A percentile compares a stretch with the other conserved stretches of the same genome.
phyloP scores from a whole-genome alignment of 2,888 invertebrate genomes.

The Lingula anatina region DNA sequence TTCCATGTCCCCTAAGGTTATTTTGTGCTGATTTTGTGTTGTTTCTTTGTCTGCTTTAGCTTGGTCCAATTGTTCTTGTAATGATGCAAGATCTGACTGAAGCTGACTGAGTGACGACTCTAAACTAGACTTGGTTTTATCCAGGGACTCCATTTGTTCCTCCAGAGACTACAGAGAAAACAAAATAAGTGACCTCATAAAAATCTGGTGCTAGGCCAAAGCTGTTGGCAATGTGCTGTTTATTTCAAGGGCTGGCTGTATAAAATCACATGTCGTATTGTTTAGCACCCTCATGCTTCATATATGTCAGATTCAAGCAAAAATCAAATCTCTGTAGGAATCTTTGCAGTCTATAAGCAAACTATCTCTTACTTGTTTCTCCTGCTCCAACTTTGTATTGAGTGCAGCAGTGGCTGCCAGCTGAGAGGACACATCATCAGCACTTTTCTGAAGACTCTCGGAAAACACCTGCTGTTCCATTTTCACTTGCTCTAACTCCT shows the following conservation, averaged over 20 bases:
- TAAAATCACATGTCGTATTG: no score
- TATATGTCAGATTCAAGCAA: no score
- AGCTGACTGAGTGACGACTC: constrained; percentile 19
- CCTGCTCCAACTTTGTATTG: constrained; percentile 33
- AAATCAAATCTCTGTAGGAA: no score
- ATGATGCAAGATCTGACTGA: constrained; percentile 9
- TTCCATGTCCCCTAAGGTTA: no score
- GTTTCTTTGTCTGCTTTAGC: constrained; percentile 22
- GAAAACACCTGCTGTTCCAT: constrained; percentile 34
- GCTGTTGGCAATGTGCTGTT: no score
- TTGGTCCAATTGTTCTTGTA: constrained; percentile 19
- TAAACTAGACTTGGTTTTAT: constrained; percentile 27
- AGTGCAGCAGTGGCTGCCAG: constrained; percentile 25
- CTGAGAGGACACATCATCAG: constrained; percentile 32
- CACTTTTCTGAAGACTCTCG: constrained; percentile 39
- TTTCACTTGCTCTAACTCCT: constrained; percentile 30
- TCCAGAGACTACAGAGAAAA: constrained; percentile 36
- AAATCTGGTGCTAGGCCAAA: no score
- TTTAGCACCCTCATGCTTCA: no score
- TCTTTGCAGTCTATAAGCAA: no score
- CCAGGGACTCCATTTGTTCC: constrained; percentile 39
- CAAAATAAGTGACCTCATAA: no score
- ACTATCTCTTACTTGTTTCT: constrained; percentile 38
- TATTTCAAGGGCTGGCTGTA: no score
- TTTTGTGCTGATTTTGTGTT: constrained; percentile 23